Evolutionary conservation across 2,888 invertebrate species (phyloP), one percentile per base, ranked within the genome.

Genomic region (Tipula lateralis): DNA sequence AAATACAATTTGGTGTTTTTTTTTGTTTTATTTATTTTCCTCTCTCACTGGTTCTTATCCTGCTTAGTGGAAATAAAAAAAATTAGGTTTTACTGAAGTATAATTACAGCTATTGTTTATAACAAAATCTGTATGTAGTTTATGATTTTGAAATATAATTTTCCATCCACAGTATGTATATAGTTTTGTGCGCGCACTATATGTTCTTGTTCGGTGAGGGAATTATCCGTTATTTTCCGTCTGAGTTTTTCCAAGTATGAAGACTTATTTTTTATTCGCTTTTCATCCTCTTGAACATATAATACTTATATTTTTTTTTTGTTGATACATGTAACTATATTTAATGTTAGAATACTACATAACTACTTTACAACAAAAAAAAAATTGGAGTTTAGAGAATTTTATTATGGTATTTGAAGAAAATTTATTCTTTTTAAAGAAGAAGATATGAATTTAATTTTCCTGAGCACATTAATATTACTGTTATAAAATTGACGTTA

Each of bases 31-130:
- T 13, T 32, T 4, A 66, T 66, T 66, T 66, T 66, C 24, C 66
- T 66, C 66, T 66, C 66, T 66, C 24, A 12, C 66, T 66, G 66
- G 24, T 66, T 66, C 12, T 66, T 66, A 66, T 66, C 66, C 66
- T 66, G 66, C 66, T 66, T 66, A 66, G 66, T 66, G 66, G 66
- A 66, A 24, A 66, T 24, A 66, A 66, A 66, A 44, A 44, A 66
- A 66, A 66, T 66, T 66, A 66, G 66, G 66, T 66, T 66, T 66
- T 66, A 66, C 66, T 66, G 66, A 66, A 66, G 66, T 66, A 66
- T 66, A 66, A 66, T 66, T 66, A 66, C 66, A 66, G 66, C 66
- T 66, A 66, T 66, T 66, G 66, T 66, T 66, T 66, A 66, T 66
- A 66, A 66, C 9, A 66, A 12, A 66, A 66, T 66, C 66, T 66